Evolutionary conservation across 1,140 invertebrate genomes (phyloP), one percentile per base, ranked within the genome.

Genomic region (Diuraphis noxia): DNA sequence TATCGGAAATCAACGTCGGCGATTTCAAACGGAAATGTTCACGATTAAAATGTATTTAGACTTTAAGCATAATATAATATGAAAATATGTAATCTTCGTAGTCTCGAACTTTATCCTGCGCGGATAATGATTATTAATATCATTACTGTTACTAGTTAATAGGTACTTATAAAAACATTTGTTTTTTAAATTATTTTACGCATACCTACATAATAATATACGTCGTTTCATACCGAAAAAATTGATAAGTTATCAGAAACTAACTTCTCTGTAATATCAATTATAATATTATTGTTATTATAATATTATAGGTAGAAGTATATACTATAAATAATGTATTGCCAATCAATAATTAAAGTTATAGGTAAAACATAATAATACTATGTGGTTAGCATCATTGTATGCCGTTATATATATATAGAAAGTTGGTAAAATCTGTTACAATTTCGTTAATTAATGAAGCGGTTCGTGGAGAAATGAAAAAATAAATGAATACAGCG

Each of bases 401-500:
- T 56, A n/a, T 72, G 13, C 56, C 56, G n/a, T 72, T 72, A 34
- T 10, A 43, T 43, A n/a, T 49, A 49, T 49, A 9, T 85, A 85
- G 84, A 85, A 85, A 85, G 84, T 85, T n/a, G 25, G 40, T 34
- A 85, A 85, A 85, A 85, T 85, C 46, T 46, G 84, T 85, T 85
- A 34, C 43, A n/a, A 85, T 85, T 85, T 85, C 84, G 81, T 41
- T 82, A 41, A 25, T 5, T 25, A 5, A 40, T 41, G 30, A 41
- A 23, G 81, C 81, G 40, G 41, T 41, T 82, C 30, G 56, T 1
- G 13, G 30, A n/a, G 56, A 72, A 56, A 25, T 25, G 30, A 52
- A 52, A 52, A 63, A 10, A n/a, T 30, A 52, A 72, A 72, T 17
- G 41, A 82, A 38, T n/a, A 82, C 13, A 10, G 43, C 81, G 10